These are phyloP conservation scores for Cassiopea xamachana DNA, from an alignment of 30 jellyfish, hydroid and myxozoan genomes.

Conservation along the genomic window DNA sequence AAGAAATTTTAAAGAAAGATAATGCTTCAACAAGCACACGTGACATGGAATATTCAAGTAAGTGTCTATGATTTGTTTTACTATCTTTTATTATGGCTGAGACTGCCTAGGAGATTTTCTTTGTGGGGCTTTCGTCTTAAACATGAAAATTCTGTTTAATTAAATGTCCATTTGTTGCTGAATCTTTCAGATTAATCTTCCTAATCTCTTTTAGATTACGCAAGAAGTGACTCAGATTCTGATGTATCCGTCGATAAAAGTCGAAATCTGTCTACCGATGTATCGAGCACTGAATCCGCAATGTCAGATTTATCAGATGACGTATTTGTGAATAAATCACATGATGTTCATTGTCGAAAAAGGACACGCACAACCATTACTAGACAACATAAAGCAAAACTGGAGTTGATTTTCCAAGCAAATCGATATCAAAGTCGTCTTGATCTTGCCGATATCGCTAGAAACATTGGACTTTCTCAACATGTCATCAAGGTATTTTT, in stretches of 20 bases:
- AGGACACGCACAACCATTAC: conserved; percentile 52
- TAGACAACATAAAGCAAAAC: conserved; percentile 43
- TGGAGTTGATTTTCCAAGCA: conserved; percentile 49
- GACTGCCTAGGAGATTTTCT: background rate
- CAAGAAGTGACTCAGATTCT: conserved; percentile 37
- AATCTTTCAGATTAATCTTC: background rate
- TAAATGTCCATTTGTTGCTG: no score
- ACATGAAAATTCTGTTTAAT: background rate
- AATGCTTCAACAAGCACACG: background rate
- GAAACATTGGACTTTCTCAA: conserved; percentile 70
- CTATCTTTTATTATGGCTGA: background rate
- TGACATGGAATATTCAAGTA: background rate
- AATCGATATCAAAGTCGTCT: conserved; percentile 60
- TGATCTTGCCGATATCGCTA: conserved; percentile 35
- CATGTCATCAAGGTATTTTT: conserved; percentile 57
- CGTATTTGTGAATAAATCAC: conserved; percentile 18
- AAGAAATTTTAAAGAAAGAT: conserved; percentile 63
- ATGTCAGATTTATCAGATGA: conserved; percentile 63
- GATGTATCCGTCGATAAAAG: background rate
- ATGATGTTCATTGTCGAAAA: background rate
- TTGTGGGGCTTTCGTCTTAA: background rate
- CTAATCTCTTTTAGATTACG: background rate
- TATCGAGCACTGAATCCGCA: conserved; percentile 40
- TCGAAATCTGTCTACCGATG: conserved; percentile 34
- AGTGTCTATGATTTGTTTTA: background rate